Conservation (phyloP, 30 jellyfish, hydroid and myxozoan genomes). For the Catostylus mosaicus region DNA sequence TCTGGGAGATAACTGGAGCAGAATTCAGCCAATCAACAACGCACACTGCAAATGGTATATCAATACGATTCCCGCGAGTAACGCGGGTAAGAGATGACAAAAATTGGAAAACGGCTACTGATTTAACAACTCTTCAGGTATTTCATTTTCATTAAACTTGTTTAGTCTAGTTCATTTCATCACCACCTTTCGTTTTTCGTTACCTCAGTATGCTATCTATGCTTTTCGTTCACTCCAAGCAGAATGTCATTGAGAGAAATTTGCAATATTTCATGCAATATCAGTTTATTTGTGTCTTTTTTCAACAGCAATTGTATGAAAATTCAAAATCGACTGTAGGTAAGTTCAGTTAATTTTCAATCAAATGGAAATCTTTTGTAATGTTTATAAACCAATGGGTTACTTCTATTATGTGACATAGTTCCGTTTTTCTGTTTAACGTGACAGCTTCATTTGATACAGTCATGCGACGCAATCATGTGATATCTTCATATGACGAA, state of each 20-base stretch:
- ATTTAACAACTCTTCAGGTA: conserved; percentile 72
- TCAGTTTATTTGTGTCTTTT: background rate
- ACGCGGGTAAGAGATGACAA: conserved; percentile 84
- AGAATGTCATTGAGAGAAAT: background rate
- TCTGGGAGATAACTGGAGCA: conserved; percentile 97
- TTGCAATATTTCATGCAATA: background rate
- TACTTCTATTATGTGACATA: too few species aligned
- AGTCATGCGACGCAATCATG: background rate
- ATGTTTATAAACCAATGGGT: background rate
- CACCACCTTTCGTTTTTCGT: too few species aligned
- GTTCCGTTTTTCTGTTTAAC: too few species aligned
- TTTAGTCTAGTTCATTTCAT: background rate
- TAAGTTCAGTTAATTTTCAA: background rate
- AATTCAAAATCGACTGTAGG: conserved; percentile 79
- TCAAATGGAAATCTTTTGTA: background rate
- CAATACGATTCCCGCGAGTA: conserved; percentile 93
- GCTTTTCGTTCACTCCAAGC: too few species aligned
- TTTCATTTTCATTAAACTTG: background rate
- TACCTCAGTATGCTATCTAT: too few species aligned
- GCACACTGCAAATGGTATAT: conserved; percentile 94
- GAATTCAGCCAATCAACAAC: conserved; percentile 90
- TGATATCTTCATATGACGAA: background rate
- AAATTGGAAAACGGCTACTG: conserved; percentile 95
- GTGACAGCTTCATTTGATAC: background rate
- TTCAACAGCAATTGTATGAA: conserved; percentile 51